Base-by-base conservation (phyloP, 1,140 invertebrate species). In the Tribolium madens region DNA sequence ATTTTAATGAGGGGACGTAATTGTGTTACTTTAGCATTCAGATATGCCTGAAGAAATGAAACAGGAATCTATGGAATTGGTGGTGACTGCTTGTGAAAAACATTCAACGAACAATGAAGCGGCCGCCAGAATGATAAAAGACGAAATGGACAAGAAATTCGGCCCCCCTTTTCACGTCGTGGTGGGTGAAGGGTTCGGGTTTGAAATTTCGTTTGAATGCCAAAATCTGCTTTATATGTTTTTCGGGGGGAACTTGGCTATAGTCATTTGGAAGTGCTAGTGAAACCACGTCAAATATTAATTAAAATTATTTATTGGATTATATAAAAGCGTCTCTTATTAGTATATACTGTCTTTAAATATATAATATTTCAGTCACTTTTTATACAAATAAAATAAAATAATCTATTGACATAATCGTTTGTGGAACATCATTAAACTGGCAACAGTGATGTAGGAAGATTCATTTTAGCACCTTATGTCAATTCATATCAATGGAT, bases 21-120 rank as follows among this genome's bases (percentile, higher is more conserved):
- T 73, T 69, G 42, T 77, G 33, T 86, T n/a, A n/a, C n/a, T 87
- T 48, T 82, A 95, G 93, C 88, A 92, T 79, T 93, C 93, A 2
- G 96, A 98, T 85, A 97, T 98, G 95, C 88, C 91, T 31, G 96
- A 98, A 78, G 96, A 98, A 85, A 95, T 97, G 91, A 93, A 92
- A 83, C 91, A 89, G 46, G 96, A 98, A 88, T 92, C 93, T 0
- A 91, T 97, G 86, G 96, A 98, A 86, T 86, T 96, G 36, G 94
- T 94, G 81, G 94, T 96, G 33, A 96, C 94, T 3, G 96, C 96
- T 0, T 96, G 95, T 84, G 96, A 98, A 87, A 97, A 97, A 88
- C 94, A 92, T 87, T 87, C 93, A 0, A 87, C 91, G 1, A 96
- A 97, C 87, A 95, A 95, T 87, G 93, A 94, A 87, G 92, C 87